phyloP scores from a whole-genome alignment of 2,797 vertebrate species.

The Pangasius djambal region DNA sequence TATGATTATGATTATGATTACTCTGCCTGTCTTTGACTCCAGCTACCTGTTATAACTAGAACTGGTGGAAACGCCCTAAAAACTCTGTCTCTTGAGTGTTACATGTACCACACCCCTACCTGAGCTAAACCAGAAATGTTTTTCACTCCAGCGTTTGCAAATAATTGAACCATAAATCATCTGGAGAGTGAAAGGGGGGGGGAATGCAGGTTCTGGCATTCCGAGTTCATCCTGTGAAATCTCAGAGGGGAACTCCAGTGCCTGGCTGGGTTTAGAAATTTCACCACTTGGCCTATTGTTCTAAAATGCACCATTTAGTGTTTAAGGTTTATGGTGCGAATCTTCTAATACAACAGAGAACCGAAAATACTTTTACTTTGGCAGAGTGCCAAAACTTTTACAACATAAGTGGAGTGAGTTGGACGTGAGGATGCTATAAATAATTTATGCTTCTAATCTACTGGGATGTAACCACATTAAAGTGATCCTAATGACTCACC shows the following conservation, averaged over 20 bases:
- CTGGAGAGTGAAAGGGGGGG: neutral
- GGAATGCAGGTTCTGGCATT: neutral
- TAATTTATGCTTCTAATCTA: neutral
- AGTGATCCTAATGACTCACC: slow-evolving; percentile 3
- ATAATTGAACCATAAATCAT: slow-evolving; percentile 21
- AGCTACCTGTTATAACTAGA: slow-evolving; percentile 25
- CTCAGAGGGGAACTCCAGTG: neutral
- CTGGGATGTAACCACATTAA: neutral
- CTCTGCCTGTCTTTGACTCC: slow-evolving; percentile 4
- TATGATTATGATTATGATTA: slow-evolving; percentile 10
- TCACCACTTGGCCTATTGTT: slow-evolving; percentile 1
- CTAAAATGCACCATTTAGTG: neutral
- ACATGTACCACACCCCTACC: slow-evolving; percentile 24
- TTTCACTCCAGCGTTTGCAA: neutral
- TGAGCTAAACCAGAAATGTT: slow-evolving; percentile 18
- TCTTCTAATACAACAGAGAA: neutral
- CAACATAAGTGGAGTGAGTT: neutral
- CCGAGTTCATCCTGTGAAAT: neutral
- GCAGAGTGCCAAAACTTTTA: neutral
- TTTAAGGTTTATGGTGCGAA: neutral
- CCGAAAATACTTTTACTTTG: neutral
- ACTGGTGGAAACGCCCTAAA: slow-evolving; percentile 14
- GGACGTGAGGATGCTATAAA: slow-evolving; percentile 8
- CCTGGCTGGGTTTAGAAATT: neutral
- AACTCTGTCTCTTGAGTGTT: neutral